Base-by-base conservation (phyloP, 2,888 invertebrate species). In the Andricus curvator region DNA sequence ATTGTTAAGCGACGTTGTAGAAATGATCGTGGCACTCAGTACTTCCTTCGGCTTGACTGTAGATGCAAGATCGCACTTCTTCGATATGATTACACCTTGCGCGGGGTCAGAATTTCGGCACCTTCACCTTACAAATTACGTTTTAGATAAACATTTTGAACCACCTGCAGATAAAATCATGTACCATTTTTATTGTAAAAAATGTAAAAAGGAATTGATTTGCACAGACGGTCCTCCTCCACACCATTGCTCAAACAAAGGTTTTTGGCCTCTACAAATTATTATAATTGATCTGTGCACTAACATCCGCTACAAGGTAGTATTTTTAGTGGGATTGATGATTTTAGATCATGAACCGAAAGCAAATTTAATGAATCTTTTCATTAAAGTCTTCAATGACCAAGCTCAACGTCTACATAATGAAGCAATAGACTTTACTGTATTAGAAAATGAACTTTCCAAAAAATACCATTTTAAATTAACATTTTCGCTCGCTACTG, bases 81-180 rank as follows among this genome's bases (percentile, higher is more conserved):
- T 44, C 5, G 44, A 41, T 25, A 62, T 78, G 20, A 17, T 67
- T 15, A 78, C 67, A 78, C 44, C 67, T 66, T 78, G 66, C 56
- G 78, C 78, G 15, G 78, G 78, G 22, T 41, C 37, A 41, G 25
- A 33, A 22, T 78, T 78, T 41, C 17, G 48, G 22, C 22, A 65
- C 11, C 22, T 78, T 20, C 48, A 78, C 11, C 20, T 41, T 48
- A 33, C 78, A n/a, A 66, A 66, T 79, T 62, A 66, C 37, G 64
- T 20, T 41, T 56, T 76, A 2, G 51, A 60, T 22, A 41, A 74
- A 62, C 17, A 62, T 25, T 56, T 20, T 37, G 79, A 79, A 37
- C n/a, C 74, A 74, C 74, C 74, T 17, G 20, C n/a, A n/a, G 79
- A 79, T 60, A 62, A 33, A 74, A 41, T 79, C 33, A 56, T 11